Evolutionary conservation across 1,140 invertebrate genomes (phyloP), one percentile per base, ranked within the genome.

Genomic region (Drosophila littoralis): DNA sequence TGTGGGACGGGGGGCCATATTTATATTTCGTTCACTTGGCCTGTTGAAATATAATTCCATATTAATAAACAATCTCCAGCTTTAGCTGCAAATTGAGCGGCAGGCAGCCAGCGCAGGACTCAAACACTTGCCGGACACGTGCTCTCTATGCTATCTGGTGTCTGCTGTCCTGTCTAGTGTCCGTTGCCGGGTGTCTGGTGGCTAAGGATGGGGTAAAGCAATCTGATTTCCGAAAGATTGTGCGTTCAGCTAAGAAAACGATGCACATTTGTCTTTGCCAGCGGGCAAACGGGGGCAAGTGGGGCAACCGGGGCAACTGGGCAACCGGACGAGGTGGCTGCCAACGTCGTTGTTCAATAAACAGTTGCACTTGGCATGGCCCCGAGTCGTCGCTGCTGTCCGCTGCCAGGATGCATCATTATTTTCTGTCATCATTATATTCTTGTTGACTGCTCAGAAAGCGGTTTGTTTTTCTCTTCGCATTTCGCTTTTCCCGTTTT

Each of bases 381-480:
- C 52, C 35, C 57, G 43, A 63, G 61, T 43, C 33, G 35, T 59
- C 42, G 46, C 72, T 72, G 63, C 71, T 73, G 80, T 66, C 52
- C 54, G 59, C 54, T 77, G 69, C 78, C 79, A 79, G 83, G 84
- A 88, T 88, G 83, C 83, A 88, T 88, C 83, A 88, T 88, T 88
- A 88, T 88, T 88, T 88, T 88, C 83, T 88, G 83, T 88, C 83
- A 88, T 88, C 84, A 88, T 88, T 88, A 88, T 89, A 89, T 88
- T 88, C 84, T 76, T 80, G 82, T 83, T 83, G 80, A 69, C 82
- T 81, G 75, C 60, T 63, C 32, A 6, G 51, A 28, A 28, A 66
- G 64, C 58, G 35, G 50, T 55, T 52, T 54, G 35, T 45, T 69
- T 28, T 68, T 45, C 40, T 60, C 2, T 13, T 46, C 45, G 32